Base-by-base conservation (phyloP, 2,888 invertebrate species). In the Sinopyrophorus schimmeli region DNA sequence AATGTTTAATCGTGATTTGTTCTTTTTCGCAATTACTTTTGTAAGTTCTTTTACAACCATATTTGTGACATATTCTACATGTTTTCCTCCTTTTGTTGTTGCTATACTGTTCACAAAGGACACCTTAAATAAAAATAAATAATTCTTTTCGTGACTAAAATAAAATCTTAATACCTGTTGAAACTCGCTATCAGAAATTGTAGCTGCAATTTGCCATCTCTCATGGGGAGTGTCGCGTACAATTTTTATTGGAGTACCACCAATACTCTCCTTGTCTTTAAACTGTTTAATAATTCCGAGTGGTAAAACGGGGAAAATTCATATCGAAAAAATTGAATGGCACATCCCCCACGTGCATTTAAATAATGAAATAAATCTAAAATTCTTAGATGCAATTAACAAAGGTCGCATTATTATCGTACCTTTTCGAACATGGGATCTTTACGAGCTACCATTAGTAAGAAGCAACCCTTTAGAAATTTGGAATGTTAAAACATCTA, bases 91-190 rank as follows among this genome's bases (percentile, higher is more conserved):
- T 80, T 99, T 99, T 0, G 92, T 92, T 0, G 99, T 99, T 11
- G 98, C 96, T 63, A 99, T 99, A 52, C 95, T 95, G 77, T 99
- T 99, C 2, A 98, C 99, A 74, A 99, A 99, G 5, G 98, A 98
- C 58, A 98, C 32, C 37, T 44, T n/a, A n/a, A n/a, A n/a, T n/a
- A n/a, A n/a, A n/a, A n/a, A n/a, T n/a, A n/a, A n/a, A n/a, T n/a
- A n/a, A n/a, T n/a, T n/a, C n/a, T n/a, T n/a, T n/a, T n/a, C n/a
- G n/a, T n/a, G n/a, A n/a, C n/a, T n/a, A n/a, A n/a, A n/a, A n/a
- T n/a, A n/a, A n/a, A n/a, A n/a, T n/a, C n/a, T n/a, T n/a, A n/a
- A n/a, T n/a, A n/a, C n/a, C n/a, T n/a, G n/a, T n/a, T n/a, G n/a
- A n/a, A n/a, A n/a, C n/a, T n/a, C n/a, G n/a, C n/a, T n/a, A n/a